phyloP scores from a whole-genome alignment of 2,797 vertebrate species.

The Crypturellus tataupa region DNA sequence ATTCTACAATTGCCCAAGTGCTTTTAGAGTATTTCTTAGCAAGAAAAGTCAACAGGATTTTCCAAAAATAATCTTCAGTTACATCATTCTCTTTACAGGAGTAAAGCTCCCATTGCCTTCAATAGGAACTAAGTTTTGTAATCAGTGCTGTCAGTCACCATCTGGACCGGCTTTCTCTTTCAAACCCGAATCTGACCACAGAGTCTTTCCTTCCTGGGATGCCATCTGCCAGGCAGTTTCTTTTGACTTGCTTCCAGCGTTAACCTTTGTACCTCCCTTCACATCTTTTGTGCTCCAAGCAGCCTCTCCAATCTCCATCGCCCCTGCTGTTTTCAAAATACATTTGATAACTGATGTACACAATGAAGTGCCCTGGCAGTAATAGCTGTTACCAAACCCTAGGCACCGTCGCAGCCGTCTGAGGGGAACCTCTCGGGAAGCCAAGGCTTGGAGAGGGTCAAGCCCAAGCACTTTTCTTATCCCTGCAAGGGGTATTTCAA shows the following conservation, averaged over 20 bases:
- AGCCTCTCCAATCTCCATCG: conserved; percentile 19
- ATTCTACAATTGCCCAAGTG: not conserved
- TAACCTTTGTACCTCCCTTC: conserved; percentile 52
- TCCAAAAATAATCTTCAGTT: not conserved
- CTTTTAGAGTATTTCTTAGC: not conserved
- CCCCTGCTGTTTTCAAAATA: conserved; percentile 35
- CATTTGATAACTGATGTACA: not conserved
- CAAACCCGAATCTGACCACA: not conserved
- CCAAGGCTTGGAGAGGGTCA: not conserved
- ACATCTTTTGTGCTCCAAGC: conserved; percentile 17
- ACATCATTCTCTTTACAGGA: not conserved
- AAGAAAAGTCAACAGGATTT: not conserved
- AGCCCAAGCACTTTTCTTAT: not conserved
- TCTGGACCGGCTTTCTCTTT: conserved; percentile 39
- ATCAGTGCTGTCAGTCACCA: conserved; percentile 66
- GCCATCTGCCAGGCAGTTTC: conserved; percentile 59
- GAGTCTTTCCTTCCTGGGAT: conserved; percentile 40
- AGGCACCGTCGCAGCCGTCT: not conserved
- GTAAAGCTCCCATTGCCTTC: conserved; percentile 32
- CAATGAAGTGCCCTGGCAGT: not conserved
- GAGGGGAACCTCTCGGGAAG: conserved; percentile 6
- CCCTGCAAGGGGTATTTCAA: not conserved
- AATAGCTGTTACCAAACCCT: not conserved
- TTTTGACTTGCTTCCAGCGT: conserved; percentile 54
- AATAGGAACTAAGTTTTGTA: conserved; percentile 24